Conservation (phyloP, 2,888 invertebrate species). For the Limnephilus marmoratus region DNA sequence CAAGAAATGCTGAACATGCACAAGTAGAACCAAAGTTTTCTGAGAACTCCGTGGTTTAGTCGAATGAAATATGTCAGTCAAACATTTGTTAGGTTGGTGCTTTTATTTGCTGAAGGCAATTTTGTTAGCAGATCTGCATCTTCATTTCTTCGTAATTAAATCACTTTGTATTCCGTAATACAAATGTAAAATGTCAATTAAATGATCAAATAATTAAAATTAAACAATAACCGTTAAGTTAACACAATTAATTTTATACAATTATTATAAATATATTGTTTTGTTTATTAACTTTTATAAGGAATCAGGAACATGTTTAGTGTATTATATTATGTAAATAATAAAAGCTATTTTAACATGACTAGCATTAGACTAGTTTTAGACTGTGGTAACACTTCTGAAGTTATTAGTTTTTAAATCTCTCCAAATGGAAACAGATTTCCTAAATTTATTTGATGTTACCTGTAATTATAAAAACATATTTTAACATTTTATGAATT, state of each 20-base stretch:
- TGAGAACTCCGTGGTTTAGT: not conserved
- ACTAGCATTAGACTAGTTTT: slow-evolving; percentile 12
- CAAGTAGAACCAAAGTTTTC: not conserved
- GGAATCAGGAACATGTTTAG: not conserved
- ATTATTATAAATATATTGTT: not conserved
- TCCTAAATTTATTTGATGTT: slow-evolving; percentile 47
- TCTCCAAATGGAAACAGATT: slow-evolving; percentile 41
- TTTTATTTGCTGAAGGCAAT: not conserved
- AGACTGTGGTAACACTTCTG: slow-evolving; percentile 43
- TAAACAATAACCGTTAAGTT: slow-evolving; percentile 2
- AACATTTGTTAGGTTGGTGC: not conserved
- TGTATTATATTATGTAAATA: slow-evolving; percentile 22
- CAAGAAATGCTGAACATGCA: too few relatives aligned
- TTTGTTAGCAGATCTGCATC: not conserved
- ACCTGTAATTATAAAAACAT: slow-evolving; percentile 32
- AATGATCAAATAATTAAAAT: slow-evolving; percentile 14
- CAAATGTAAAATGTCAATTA: slow-evolving; percentile 34
- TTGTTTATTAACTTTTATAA: slow-evolving; percentile 4
- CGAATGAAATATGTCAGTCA: not conserved
- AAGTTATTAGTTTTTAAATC: slow-evolving; percentile 37
- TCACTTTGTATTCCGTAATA: not conserved
- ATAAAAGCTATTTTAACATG: slow-evolving; percentile 3
- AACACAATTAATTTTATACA: slow-evolving; percentile 12
- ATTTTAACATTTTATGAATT: not conserved
- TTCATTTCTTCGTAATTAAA: not conserved